Evolutionary conservation across 1,140 invertebrate species (phyloP).

Genomic region (Drosophila grimshawi): DNA sequence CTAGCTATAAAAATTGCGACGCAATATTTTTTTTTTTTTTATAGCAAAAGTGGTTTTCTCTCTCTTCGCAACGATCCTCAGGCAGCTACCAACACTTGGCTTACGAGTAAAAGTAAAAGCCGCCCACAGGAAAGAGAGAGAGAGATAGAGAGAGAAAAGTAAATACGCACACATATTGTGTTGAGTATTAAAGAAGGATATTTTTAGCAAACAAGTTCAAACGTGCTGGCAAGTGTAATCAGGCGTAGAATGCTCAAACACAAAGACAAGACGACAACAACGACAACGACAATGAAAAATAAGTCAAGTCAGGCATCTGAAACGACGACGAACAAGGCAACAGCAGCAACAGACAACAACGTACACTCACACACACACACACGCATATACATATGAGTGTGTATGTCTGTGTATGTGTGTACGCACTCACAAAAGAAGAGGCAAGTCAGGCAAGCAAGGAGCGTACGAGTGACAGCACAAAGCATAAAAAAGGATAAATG

Average conservation of each 20-base stretch:
- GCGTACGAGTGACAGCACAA: conserved; percentile 60
- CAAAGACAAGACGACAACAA: conserved; percentile 57
- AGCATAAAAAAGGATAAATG: conserved; percentile 73
- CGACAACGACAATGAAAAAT: conserved; percentile 74
- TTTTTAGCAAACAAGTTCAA: conserved; percentile 45
- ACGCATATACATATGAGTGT: background rate
- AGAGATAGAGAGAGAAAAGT: background rate
- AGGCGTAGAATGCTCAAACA: conserved; percentile 68
- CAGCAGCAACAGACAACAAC: conserved; percentile 30
- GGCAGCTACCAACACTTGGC: background rate
- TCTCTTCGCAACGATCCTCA: conserved; percentile 16
- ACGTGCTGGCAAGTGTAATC: conserved; percentile 79
- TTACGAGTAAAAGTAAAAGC: background rate
- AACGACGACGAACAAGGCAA: conserved; percentile 32
- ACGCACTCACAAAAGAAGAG: conserved; percentile 36
- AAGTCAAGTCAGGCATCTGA: conserved; percentile 69
- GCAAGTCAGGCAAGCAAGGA: conserved; percentile 42
- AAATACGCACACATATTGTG: background rate
- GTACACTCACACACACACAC: conserved; percentile 6
- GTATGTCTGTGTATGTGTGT: conserved; percentile 4
- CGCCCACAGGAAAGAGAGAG: background rate
- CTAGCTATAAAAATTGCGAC: conserved; percentile 57
- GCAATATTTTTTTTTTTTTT: conserved; percentile 42
- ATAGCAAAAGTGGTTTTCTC: conserved; percentile 10
- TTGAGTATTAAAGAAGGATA: conserved; percentile 24